Evolutionary conservation across 30 jellyfish, hydroid and myxozoan genomes (phyloP), one percentile per base, ranked within the genome.

Genomic region (Phacellophora camtschatica): DNA sequence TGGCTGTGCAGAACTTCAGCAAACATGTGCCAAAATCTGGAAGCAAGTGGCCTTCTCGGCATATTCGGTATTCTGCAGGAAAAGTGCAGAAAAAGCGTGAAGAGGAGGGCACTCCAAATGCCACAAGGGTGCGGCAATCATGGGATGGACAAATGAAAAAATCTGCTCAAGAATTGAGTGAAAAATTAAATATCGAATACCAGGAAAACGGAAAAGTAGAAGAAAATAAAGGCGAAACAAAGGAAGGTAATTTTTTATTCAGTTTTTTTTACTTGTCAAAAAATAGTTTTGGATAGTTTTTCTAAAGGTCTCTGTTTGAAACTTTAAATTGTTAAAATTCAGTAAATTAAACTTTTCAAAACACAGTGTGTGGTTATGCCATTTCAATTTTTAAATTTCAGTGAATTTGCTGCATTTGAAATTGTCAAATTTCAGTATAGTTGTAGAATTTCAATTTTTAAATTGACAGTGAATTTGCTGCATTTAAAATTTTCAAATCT

Each of bases 1-100:
- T 86, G 12, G 94, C 94, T 13, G 28, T 82, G 12, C 86, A 82
- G 24, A 58, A 67, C 69, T 67, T 70, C 75, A 74, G 66, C 51
- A 71, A 69, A 69, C 5, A 57, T 3, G 27, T 74, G 2, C 75
- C 76, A n/a, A 82, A 82, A 45, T 43, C 87, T 22, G 57, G 81
- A 51, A 43, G 50, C 2, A 80, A 80, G n/a, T 22, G 76, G 10
- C 74, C 75, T 12, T 80, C 84, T 1, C 50, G 81, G 35, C 84
- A 80, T 45, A 56, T 80, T 0, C 34, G 91, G 31, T 45, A 46
- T 41, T 51, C 91, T 1, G 25, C 68, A 13, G 79, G 91, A 0
- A 80, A 80, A 35, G 8, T 55, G 1, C 84, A 65, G 77, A 80
- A 66, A 42, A 80, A 65, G 68, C 48, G 68, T 30, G 91, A 80